Base-by-base conservation (phyloP, 2,888 invertebrate species). In the Nymphalis urticae region DNA sequence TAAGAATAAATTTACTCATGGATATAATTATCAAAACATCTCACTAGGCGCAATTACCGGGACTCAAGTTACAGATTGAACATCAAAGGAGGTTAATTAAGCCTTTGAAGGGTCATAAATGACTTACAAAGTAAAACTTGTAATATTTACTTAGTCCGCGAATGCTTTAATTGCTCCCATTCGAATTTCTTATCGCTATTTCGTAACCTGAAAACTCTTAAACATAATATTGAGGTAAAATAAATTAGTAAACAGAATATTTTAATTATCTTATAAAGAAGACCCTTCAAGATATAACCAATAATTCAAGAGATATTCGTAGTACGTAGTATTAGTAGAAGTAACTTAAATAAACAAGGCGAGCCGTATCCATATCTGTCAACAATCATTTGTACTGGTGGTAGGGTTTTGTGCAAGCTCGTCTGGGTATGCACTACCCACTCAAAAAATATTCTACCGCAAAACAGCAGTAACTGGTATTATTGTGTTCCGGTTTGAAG, bases 1-100 rank as follows among this genome's bases (percentile, higher is more conserved):
- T 48, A 61, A 61, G 42, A 58, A 70, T 69, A 71, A 70, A 67
- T 67, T 73, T 70, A 51, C 66, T 65, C 67, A 68, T 64, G 62
- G 66, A 73, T 71, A 75, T 75, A 78, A 81, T 82, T 73, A 77
- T 76, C 76, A 75, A 77, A 79, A 78, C 79, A 77, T 76, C 75
- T 80, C 77, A 76, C 80, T 79, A 75, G 76, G 78, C 81, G 86
- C 83, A 90, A 90, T 90, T 87, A 90, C 85, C 77, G 80, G 85
- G 85, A 85, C 86, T 88, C 83, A 81, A 78, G 87, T 87, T 85
- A 85, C 88, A 88, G 89, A 90, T 90, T 90, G 89, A 89, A 92
- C 90, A 90, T 92, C 91, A 92, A 92, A 92, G 88, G 80, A 76
- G 79, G 81, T 87, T 90, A 92, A 92, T 91, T 91, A 91, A 89